Evolutionary conservation across 1,140 invertebrate species (phyloP).

Genomic region (Stratiolaelaps scimitus): DNA sequence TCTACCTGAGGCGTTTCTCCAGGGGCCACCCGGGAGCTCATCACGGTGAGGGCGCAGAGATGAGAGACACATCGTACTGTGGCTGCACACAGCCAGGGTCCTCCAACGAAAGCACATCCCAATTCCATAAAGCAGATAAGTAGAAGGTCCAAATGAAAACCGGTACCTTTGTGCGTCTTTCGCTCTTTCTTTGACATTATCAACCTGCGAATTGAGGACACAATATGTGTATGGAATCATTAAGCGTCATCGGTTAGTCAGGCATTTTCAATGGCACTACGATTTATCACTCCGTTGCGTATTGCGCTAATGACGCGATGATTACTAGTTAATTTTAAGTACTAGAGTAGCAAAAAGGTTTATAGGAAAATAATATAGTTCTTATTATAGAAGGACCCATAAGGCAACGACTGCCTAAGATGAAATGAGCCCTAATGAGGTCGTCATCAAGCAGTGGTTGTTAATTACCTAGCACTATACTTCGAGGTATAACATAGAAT

Average conservation of each 20-base stretch:
- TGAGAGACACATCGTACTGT: conserved; percentile 86
- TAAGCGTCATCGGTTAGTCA: too few relatives aligned
- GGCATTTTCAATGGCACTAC: too few relatives aligned
- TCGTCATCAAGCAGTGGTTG: too few relatives aligned
- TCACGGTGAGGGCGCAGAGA: conserved; percentile 76
- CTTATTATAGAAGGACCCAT: too few relatives aligned
- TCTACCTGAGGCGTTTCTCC: conserved; percentile 83
- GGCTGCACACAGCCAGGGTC: conserved; percentile 88
- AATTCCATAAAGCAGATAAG: conserved; percentile 68
- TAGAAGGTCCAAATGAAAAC: conserved; percentile 88
- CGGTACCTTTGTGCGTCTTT: conserved; percentile 78
- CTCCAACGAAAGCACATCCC: conserved; percentile 64
- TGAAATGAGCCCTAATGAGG: too few relatives aligned
- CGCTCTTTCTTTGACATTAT: conserved; percentile 86
- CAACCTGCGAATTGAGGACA: conserved; percentile 47
- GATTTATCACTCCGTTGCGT: too few relatives aligned
- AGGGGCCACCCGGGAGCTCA: conserved; percentile 82
- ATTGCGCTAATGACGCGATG: too few relatives aligned
- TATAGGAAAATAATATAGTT: too few relatives aligned
- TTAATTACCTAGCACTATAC: conserved; percentile 12
- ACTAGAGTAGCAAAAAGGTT: too few relatives aligned
- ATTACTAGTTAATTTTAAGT: too few relatives aligned
- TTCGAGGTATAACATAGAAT: background rate
- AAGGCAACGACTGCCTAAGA: too few relatives aligned
- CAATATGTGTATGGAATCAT: too few relatives aligned